These are phyloP conservation scores for Drosophila simulans DNA, from an alignment of 1,140 invertebrate genomes.

Conservation along the genomic window DNA sequence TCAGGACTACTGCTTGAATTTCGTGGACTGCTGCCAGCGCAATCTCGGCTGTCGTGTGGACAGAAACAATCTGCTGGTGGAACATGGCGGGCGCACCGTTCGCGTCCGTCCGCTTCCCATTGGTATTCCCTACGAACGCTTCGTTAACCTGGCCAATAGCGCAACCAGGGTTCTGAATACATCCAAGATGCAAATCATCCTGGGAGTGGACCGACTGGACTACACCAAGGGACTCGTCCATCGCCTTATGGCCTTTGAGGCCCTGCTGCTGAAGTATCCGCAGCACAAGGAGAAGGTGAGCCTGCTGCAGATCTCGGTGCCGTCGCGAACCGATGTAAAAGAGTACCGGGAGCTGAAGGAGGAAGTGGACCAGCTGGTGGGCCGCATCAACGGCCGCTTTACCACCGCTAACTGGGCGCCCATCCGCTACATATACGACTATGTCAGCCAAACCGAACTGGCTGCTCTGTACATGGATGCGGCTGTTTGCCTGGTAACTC, in stretches of 20 bases:
- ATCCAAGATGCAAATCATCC: slow-evolving; percentile 88
- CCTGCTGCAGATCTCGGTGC: slow-evolving; percentile 93
- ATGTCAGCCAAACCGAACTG: slow-evolving; percentile 93
- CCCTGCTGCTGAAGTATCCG: slow-evolving; percentile 93
- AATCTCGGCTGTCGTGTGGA: slow-evolving; percentile 94
- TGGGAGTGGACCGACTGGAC: slow-evolving; percentile 95
- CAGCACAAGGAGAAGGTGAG: slow-evolving; percentile 94
- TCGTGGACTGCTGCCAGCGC: slow-evolving; percentile 95
- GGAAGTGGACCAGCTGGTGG: slow-evolving; percentile 95
- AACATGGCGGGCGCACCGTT: slow-evolving; percentile 93
- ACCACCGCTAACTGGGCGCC: slow-evolving; percentile 96
- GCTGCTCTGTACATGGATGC: slow-evolving; percentile 94
- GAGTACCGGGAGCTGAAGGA: slow-evolving; percentile 96
- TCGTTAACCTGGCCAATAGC: slow-evolving; percentile 91
- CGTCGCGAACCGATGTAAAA: slow-evolving; percentile 94
- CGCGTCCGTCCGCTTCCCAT: slow-evolving; percentile 93
- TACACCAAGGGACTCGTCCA: slow-evolving; percentile 96
- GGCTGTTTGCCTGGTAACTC: slow-evolving; percentile 93
- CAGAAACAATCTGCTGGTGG: slow-evolving; percentile 93
- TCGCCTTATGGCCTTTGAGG: slow-evolving; percentile 93
- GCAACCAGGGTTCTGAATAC: slow-evolving; percentile 90
- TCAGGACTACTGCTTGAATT: slow-evolving; percentile 95
- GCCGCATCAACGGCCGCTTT: slow-evolving; percentile 93
- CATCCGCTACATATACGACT: slow-evolving; percentile 95
- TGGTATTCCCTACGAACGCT: slow-evolving; percentile 94